A percentile compares a stretch with the other conserved stretches of the same genome.
These are phyloP conservation scores for Sciurus carolinensis DNA, from an alignment of 2,797 vertebrate genomes.

Conservation along the genomic window DNA sequence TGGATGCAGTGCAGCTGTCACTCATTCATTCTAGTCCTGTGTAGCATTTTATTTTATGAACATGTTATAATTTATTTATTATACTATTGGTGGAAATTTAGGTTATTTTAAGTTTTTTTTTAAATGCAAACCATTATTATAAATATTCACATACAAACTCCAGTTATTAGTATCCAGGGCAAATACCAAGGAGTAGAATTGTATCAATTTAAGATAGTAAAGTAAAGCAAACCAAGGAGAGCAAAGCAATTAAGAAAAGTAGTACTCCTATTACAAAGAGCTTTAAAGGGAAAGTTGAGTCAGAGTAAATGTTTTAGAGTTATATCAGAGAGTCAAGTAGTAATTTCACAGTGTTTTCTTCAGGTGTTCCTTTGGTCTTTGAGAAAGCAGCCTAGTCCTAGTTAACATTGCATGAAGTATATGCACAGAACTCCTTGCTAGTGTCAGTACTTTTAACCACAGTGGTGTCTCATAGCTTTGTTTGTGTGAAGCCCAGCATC, in stretches of 20 bases:
- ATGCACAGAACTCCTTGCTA: too few relatives aligned
- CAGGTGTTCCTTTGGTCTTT: constrained; percentile 4
- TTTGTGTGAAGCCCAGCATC: constrained; percentile 17
- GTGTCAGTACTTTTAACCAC: not conserved
- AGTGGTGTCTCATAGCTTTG: not conserved
- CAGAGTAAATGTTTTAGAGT: not conserved
- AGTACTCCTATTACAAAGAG: not conserved
- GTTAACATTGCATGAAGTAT: too few relatives aligned
- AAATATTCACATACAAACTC: not conserved
- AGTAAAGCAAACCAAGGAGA: not conserved
- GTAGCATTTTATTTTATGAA: not conserved
- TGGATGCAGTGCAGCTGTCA: not conserved
- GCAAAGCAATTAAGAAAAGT: not conserved
- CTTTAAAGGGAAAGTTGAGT: not conserved
- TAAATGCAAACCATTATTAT: not conserved
- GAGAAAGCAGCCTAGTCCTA: not conserved
- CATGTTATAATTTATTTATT: not conserved
- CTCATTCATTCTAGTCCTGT: not conserved
- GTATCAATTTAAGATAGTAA: constrained; percentile 11
- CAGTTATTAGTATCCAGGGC: not conserved
- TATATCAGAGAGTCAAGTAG: not conserved
- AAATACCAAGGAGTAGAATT: constrained; percentile 5
- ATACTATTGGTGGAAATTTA: not conserved
- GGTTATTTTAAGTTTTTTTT: constrained; percentile 55
- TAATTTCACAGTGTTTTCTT: constrained; percentile 61